phyloP scores from a whole-genome alignment of 2,888 invertebrate species.

The Hydrotaea diabolus region DNA sequence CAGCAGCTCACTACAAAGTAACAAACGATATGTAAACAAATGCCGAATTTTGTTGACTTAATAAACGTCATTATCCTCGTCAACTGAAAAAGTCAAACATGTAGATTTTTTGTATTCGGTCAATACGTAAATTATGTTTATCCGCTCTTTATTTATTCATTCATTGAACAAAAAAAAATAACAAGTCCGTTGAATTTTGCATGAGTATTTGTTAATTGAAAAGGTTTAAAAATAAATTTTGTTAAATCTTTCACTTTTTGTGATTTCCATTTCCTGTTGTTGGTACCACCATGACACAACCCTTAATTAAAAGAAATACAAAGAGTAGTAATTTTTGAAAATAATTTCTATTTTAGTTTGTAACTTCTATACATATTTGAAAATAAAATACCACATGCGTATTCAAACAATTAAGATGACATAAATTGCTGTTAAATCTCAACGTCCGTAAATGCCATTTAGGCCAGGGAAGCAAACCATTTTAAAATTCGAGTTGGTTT shows the following conservation, averaged over 20 bases:
- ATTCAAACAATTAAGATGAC: no score
- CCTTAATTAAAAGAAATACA: neutral
- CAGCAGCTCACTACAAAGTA: slow-evolving; percentile 23
- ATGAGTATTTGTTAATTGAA: neutral
- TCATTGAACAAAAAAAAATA: neutral
- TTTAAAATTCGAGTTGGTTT: no score
- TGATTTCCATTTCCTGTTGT: neutral
- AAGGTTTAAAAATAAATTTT: neutral
- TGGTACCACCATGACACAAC: neutral
- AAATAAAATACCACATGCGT: no score
- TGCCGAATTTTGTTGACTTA: neutral
- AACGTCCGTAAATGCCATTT: no score
- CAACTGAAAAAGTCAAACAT: neutral
- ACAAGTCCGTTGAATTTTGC: neutral
- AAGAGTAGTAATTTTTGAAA: neutral
- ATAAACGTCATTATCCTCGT: neutral
- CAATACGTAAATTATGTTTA: neutral
- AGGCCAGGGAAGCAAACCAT: no score
- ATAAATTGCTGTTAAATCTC: no score
- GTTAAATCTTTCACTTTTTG: neutral
- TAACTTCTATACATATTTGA: no score
- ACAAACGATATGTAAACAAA: slow-evolving; percentile 15
- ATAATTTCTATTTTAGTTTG: no score
- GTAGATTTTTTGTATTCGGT: neutral
- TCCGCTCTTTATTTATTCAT: neutral